Evolutionary conservation across 2,888 invertebrate genomes (phyloP).

Genomic region (Steinernema hermaphroditum): DNA sequence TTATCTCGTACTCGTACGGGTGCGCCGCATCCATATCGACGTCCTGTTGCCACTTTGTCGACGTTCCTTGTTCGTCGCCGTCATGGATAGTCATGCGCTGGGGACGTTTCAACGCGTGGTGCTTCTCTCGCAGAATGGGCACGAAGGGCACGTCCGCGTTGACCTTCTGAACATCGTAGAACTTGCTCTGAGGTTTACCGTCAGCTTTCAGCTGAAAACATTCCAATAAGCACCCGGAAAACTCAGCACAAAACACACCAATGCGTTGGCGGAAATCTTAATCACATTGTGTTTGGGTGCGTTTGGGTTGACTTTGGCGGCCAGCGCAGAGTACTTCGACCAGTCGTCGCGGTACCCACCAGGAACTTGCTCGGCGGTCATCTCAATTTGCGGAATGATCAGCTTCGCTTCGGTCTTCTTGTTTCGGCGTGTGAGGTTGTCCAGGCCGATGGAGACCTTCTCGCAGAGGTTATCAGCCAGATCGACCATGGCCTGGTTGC

Average conservation of each 20-base stretch:
- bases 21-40: conserved; percentile 45
- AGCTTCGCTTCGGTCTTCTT: conserved; percentile 4
- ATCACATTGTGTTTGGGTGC: conserved; percentile 5
- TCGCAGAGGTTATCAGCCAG: background rate
- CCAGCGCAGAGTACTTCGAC: background rate
- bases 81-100: conserved; percentile 4
- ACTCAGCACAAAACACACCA: background rate
- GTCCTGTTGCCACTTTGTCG: background rate
- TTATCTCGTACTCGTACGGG: conserved; percentile 58
- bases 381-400: background rate
- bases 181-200: conserved; percentile 35
- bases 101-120: conserved; percentile 35
- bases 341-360: background rate
- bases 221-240: background rate
- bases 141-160: conserved; percentile 50
- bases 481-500: background rate
- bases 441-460: background rate
- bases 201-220: background rate
- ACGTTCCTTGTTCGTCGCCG: background rate
- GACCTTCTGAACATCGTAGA: background rate
- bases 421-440: background rate
- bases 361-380: background rate
- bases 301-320: conserved; percentile 15
- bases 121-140: conserved; percentile 47
- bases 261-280: background rate